A percentile compares a stretch with the other conserved stretches of the same genome.
These are phyloP conservation scores for Andinoacara biseriatus DNA, from an alignment of 2,113 vertebrate species.

Conservation along the genomic window DNA sequence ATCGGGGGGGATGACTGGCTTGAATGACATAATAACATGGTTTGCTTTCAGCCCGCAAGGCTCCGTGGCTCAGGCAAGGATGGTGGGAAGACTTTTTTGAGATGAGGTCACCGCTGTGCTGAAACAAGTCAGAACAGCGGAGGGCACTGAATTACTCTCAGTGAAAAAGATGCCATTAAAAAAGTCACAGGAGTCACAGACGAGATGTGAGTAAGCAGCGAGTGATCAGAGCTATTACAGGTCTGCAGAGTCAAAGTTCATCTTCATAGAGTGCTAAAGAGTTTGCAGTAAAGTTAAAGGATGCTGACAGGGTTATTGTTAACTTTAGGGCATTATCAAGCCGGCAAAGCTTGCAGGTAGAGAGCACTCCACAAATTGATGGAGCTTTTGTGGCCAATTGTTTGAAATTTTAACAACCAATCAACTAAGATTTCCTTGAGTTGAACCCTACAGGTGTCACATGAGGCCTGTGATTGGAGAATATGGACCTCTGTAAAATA, in stretches of 20 bases:
- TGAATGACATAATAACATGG: slow-evolving; percentile 65
- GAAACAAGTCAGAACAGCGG: slow-evolving; percentile 43
- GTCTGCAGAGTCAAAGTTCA: background rate
- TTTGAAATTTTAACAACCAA: too few relatives aligned
- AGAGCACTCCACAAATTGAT: too few relatives aligned
- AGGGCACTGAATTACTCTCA: slow-evolving; percentile 29
- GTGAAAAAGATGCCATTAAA: background rate
- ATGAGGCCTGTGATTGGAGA: too few relatives aligned
- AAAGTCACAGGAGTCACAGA: background rate
- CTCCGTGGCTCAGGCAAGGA: slow-evolving; percentile 10
- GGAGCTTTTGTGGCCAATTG: too few relatives aligned
- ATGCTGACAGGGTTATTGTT: too few relatives aligned
- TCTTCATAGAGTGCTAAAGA: background rate
- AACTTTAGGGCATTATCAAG: rapidly evolving
- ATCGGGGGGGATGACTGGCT: slow-evolving; percentile 21
- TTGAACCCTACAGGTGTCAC: too few relatives aligned
- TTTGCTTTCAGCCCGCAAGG: slow-evolving; percentile 17
- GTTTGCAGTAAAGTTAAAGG: too few relatives aligned
- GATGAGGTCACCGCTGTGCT: slow-evolving; percentile 63
- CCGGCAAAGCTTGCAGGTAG: background rate
- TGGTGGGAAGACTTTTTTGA: slow-evolving; percentile 38
- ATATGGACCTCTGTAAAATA: too few relatives aligned
- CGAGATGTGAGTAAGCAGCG: background rate
- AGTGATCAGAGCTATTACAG: background rate
- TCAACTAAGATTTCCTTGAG: too few relatives aligned